A percentile compares a stretch with the other conserved stretches of the same genome.
These are phyloP conservation scores for Pleuronectes platessa DNA, from an alignment of 2,113 vertebrate genomes.

Conservation along the genomic window DNA sequence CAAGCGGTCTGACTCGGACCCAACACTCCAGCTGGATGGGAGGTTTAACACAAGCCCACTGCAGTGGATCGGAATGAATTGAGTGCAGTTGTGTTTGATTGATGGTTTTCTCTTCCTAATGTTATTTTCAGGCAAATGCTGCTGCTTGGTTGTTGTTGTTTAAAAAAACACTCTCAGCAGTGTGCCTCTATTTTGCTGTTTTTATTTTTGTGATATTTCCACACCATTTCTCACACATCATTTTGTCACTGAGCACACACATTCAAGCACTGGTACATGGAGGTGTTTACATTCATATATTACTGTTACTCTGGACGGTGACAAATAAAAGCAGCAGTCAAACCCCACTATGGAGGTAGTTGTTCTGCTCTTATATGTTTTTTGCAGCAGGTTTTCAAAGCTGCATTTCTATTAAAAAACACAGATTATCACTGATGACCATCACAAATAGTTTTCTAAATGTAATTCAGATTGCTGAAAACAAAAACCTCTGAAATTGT, in stretches of 20 bases:
- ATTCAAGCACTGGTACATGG: slow-evolving; percentile 5
- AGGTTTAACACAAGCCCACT: background rate
- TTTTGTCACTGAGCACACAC: slow-evolving; percentile 11
- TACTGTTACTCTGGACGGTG: background rate
- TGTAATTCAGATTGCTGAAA: background rate
- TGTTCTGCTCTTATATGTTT: background rate
- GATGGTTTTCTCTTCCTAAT: background rate
- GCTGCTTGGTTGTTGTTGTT: background rate
- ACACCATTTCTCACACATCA: slow-evolving; percentile 4
- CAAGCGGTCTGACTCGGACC: slow-evolving; percentile 28
- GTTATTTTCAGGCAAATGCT: background rate
- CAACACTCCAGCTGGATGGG: slow-evolving; percentile 33
- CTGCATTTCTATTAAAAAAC: background rate
- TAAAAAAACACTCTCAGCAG: background rate
- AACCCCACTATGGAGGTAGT: background rate
- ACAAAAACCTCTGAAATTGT: background rate
- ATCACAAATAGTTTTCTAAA: background rate
- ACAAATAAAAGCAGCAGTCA: background rate
- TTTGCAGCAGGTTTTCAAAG: background rate
- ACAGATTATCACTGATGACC: background rate
- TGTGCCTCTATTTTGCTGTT: background rate
- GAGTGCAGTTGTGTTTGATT: slow-evolving; percentile 9
- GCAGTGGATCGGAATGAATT: slow-evolving; percentile 19
- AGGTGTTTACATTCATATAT: slow-evolving; percentile 1
- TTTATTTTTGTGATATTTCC: slow-evolving; percentile 1